phyloP scores from a whole-genome alignment of 1,140 invertebrate genomes.

The Xylocopa sonorina region DNA sequence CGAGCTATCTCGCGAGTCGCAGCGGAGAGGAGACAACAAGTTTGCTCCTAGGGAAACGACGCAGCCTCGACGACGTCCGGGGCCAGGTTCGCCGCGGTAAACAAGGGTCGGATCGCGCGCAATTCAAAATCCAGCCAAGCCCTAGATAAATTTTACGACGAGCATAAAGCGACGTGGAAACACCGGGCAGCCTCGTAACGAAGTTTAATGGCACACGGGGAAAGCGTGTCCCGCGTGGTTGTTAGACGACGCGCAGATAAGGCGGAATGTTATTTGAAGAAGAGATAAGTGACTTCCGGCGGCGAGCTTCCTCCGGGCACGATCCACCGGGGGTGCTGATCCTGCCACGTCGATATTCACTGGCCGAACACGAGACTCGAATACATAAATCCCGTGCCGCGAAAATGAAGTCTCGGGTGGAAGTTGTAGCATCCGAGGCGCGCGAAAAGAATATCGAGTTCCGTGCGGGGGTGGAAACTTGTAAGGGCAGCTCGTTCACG shows the following conservation, averaged over 20 bases:
- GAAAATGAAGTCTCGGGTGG: neutral
- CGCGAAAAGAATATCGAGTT: neutral
- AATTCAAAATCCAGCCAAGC: neutral
- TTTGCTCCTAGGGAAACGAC: neutral
- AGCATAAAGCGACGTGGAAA: conserved; percentile 20
- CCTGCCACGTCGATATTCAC: conserved; percentile 20
- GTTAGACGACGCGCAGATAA: conserved; percentile 41
- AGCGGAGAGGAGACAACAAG: neutral
- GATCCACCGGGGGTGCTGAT: neutral
- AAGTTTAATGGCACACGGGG: conserved; percentile 59
- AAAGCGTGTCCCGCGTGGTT: conserved; percentile 9
- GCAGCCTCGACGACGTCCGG: neutral
- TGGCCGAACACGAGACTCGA: neutral
- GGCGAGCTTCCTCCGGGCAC: conserved; percentile 21
- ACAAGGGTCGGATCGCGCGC: conserved; percentile 39
- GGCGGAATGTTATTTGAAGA: conserved; percentile 32
- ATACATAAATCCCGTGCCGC: neutral
- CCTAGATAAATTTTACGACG: conserved; percentile 53
- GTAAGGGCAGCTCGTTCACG: neutral
- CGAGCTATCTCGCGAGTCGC: conserved; percentile 4
- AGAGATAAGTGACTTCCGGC: conserved; percentile 54
- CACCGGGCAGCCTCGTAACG: conserved; percentile 36
- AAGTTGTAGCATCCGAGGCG: neutral
- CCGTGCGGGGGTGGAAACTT: neutral
- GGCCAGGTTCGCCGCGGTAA: conserved; percentile 22